Percentiles rank a stretch among this genome's conserved stretches.
These are phyloP conservation scores for Cosmorhoe ocellata DNA, from an alignment of 2,888 invertebrate species.

Conservation along the genomic window DNA sequence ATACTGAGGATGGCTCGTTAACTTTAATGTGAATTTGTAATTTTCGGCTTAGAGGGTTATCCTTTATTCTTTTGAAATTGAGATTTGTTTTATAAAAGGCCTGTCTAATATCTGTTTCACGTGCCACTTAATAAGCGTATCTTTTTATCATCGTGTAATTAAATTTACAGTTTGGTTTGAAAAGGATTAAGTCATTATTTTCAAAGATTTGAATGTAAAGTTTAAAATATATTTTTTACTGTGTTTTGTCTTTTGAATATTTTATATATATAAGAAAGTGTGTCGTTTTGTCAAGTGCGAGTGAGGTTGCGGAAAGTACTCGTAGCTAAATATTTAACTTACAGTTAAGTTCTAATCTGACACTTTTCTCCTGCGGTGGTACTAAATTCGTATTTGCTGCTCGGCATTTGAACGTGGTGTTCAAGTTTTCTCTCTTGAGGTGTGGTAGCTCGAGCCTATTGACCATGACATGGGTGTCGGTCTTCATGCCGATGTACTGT, in stretches of 20 bases:
- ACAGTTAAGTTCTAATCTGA: conserved; percentile 91
- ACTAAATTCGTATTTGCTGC: conserved; percentile 94
- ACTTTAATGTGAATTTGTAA: conserved; percentile 25
- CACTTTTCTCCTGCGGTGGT: conserved; percentile 89
- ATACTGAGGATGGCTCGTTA: conserved; percentile 22
- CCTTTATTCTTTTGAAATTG: conserved; percentile 25
- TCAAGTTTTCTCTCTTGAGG: conserved; percentile 89
- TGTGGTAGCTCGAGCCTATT: conserved; percentile 89
- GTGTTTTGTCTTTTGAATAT: no score
- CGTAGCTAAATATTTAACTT: conserved; percentile 67
- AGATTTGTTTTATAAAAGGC: conserved; percentile 29
- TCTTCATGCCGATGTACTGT: conserved; percentile 86
- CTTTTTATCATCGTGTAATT: conserved; percentile 34
- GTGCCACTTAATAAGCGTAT: conserved; percentile 36
- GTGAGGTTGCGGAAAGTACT: no score
- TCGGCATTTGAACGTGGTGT: conserved; percentile 93
- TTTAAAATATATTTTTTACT: no score
- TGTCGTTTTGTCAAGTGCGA: no score
- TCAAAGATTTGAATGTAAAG: no score
- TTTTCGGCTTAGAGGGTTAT: conserved; percentile 13
- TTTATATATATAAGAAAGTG: no score
- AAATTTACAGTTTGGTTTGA: conserved; percentile 31
- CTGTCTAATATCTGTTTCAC: conserved; percentile 31
- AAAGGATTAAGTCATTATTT: conserved; percentile 27
- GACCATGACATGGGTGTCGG: conserved; percentile 88